A percentile compares a stretch with the other conserved stretches of the same genome.
Evolutionary conservation across 2,113 vertebrate genomes (phyloP).

Genomic region (Amia ocellicauda): DNA sequence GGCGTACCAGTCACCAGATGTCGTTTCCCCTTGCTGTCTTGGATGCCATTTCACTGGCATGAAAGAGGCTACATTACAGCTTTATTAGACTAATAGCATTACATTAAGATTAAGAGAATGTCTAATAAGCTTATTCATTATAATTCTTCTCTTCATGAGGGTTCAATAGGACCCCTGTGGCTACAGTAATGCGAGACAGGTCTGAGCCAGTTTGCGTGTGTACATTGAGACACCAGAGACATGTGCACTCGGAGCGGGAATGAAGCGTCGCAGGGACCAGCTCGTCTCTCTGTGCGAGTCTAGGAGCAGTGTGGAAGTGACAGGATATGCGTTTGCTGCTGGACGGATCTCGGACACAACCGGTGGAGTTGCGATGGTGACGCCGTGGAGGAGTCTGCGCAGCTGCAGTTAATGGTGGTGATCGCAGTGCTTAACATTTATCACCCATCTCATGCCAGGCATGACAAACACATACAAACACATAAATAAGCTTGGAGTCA

Average conservation of each 20-base stretch:
- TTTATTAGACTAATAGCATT: conserved; percentile 16
- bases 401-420: too few relatives aligned
- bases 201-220: neutral
- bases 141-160: conserved; percentile 12
- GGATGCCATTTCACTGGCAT: conserved; percentile 9
- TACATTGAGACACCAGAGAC: neutral
- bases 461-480: too few relatives aligned
- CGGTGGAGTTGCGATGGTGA: neutral
- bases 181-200: neutral
- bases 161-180: neutral
- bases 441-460: too few relatives aligned
- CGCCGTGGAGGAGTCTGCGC: neutral
- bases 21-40: neutral
- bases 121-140: conserved; percentile 6
- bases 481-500: too few relatives aligned
- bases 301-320: neutral
- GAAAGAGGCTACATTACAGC: conserved; percentile 12
- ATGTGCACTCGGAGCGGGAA: too few relatives aligned
- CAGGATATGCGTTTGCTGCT: neutral
- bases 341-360: neutral
- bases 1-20: conserved; percentile 8
- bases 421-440: too few relatives aligned
- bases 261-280: neutral
- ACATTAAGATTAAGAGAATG: neutral
- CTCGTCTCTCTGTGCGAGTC: neutral